Base-by-base conservation (phyloP, 2,113 vertebrate species). In the Lanius collurio region DNA sequence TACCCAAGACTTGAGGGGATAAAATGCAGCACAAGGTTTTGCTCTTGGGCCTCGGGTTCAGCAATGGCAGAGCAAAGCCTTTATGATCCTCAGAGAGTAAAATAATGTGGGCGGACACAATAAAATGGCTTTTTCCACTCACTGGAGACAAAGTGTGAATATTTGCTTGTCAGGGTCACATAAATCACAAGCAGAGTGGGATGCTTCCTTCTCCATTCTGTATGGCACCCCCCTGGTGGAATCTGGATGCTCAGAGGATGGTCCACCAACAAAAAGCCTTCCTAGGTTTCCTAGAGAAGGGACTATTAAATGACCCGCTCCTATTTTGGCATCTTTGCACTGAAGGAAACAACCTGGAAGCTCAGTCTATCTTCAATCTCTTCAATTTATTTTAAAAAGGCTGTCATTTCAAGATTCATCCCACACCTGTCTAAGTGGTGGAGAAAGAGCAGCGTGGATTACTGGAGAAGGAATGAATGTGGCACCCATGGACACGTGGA, bases 41-140 rank as follows among this genome's bases (percentile, higher is more conserved):
- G 33, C 41, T 64, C 56, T 41, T 33, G 69, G n/a, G 75, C 46
- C 52, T 50, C 6, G 10, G 31, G 26, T 46, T 31, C 21, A 59
- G 41, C 42, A 63, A 56, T 4, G 28, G 15, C 71, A 89, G 60
- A 67, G 47, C 11, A 74, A 89, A 87, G n/a, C 37, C 53, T 68
- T 71, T 37, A 31, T 0, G 7, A 53, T 27, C 28, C 63, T 88
- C 49, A 50, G 0, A 0, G 41, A 55, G 30, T 27, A 87, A 92
- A 89, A 24, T 1, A 60, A 46, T 1, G 0, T 3, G 21, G 35
- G 57, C 8, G 0, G 1, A 50, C 9, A 19, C 27, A 49, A 41
- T 6, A n/a, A 80, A 52, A 64, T 3, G 18, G 4, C 0, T 30
- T 55, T 55, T 55, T 15, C 50, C 52, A 59, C 10, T 57, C 17